Evolutionary conservation across 2,113 vertebrate genomes (phyloP).

Genomic region (Actenoides lindsayi): DNA sequence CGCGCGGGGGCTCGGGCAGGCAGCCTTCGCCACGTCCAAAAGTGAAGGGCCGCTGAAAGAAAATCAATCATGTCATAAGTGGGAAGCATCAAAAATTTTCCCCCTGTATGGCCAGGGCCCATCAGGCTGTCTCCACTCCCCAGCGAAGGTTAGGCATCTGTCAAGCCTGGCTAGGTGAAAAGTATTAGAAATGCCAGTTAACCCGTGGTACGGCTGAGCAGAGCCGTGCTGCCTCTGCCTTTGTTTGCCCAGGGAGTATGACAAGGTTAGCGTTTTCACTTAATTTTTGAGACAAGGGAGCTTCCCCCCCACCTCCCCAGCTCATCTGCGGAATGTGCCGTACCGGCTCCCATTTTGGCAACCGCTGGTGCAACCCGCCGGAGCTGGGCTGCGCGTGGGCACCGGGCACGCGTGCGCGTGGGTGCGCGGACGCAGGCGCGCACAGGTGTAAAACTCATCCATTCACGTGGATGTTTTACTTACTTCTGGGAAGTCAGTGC

Average conservation of each 20-base stretch:
- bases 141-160: conserved; percentile 83
- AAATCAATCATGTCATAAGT: conserved; percentile 95
- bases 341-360: not conserved
- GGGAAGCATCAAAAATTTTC: conserved; percentile 87
- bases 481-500: not conserved
- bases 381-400: not conserved
- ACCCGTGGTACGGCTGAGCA: conserved; percentile 73
- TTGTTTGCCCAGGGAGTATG: conserved; percentile 69
- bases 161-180: conserved; percentile 83
- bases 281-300: conserved; percentile 68
- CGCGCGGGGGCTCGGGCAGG: conserved; percentile 77
- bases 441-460: not conserved
- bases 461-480: rapidly evolving
- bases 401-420: not conserved
- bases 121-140: conserved; percentile 85
- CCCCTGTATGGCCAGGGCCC: conserved; percentile 80
- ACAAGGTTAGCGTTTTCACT: conserved; percentile 68
- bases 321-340: not conserved
- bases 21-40: conserved; percentile 82
- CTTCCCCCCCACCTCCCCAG: not conserved
- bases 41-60: conserved; percentile 90
- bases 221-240: conserved; percentile 33
- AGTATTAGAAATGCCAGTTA: conserved; percentile 87
- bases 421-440: too few relatives aligned
- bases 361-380: not conserved